These are phyloP conservation scores for Protonemura montana DNA, from an alignment of 2,888 invertebrate species.

Conservation along the genomic window DNA sequence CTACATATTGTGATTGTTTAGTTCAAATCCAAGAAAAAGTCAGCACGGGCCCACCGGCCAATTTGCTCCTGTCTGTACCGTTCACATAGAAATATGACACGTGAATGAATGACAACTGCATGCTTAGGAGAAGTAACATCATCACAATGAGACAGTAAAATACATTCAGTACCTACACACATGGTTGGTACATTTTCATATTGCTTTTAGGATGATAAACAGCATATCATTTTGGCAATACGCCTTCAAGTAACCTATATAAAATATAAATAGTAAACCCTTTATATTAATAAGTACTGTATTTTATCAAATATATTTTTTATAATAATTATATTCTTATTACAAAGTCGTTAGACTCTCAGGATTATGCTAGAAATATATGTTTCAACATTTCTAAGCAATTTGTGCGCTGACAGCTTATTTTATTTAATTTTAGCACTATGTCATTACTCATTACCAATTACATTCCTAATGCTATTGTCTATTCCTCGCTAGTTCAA, in stretches of 20 bases:
- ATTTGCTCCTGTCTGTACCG: no score
- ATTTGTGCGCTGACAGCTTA: conserved; percentile 35
- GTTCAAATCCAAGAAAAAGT: neutral
- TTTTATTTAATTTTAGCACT: neutral
- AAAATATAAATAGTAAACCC: conserved; percentile 25
- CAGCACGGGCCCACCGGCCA: neutral
- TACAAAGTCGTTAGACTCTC: neutral
- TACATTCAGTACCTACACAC: neutral
- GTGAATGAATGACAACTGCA: no score
- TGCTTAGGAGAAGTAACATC: neutral
- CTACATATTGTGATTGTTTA: neutral
- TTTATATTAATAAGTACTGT: conserved; percentile 18
- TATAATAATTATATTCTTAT: conserved; percentile 15
- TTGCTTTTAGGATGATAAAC: neutral
- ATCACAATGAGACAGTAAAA: neutral
- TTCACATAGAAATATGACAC: no score
- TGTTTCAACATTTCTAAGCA: conserved; percentile 17
- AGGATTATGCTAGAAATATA: conserved; percentile 20
- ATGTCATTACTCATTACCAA: neutral
- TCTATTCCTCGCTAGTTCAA: neutral
- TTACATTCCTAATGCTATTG: neutral
- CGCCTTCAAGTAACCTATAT: neutral
- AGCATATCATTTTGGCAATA: neutral
- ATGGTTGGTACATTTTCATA: neutral
- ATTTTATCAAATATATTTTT: conserved; percentile 31